Evolutionary conservation across 2,113 vertebrate species (phyloP).

Genomic region (Ciconia stormi): DNA sequence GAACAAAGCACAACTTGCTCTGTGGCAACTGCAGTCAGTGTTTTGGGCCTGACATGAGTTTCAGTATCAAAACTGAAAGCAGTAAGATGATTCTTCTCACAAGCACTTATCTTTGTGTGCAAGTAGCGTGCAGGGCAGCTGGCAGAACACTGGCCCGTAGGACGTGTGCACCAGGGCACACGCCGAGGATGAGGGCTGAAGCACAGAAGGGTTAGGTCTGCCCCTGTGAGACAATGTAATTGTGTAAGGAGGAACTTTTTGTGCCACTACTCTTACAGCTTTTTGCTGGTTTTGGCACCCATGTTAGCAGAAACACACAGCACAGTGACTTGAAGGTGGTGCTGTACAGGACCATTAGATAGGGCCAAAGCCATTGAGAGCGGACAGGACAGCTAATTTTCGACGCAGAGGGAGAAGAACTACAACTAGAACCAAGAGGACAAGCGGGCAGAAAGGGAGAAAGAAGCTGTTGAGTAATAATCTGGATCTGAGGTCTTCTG

Average conservation of each 20-base stretch:
- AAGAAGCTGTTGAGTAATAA: neutral
- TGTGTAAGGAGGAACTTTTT: neutral
- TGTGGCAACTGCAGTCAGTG: neutral
- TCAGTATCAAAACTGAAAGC: neutral
- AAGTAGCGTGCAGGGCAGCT: neutral
- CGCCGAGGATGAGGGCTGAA: accelerated
- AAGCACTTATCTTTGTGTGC: neutral
- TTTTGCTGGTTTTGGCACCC: neutral
- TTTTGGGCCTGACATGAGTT: neutral
- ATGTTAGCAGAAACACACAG: accelerated
- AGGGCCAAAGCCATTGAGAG: neutral
- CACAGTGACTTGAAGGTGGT: neutral
- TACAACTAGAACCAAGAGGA: neutral
- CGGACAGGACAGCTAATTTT: neutral
- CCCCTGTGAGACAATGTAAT: neutral
- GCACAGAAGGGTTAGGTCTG: neutral
- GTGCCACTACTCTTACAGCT: neutral
- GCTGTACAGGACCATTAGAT: neutral
- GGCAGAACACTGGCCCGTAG: neutral
- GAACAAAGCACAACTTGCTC: neutral
- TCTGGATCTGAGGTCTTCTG: neutral
- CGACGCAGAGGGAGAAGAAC: neutral
- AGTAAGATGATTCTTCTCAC: neutral
- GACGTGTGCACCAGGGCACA: neutral
- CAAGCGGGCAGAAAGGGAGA: neutral